These are phyloP conservation scores for Callorhinus ursinus DNA, from an alignment of 2,113 vertebrate genomes.

Conservation along the genomic window DNA sequence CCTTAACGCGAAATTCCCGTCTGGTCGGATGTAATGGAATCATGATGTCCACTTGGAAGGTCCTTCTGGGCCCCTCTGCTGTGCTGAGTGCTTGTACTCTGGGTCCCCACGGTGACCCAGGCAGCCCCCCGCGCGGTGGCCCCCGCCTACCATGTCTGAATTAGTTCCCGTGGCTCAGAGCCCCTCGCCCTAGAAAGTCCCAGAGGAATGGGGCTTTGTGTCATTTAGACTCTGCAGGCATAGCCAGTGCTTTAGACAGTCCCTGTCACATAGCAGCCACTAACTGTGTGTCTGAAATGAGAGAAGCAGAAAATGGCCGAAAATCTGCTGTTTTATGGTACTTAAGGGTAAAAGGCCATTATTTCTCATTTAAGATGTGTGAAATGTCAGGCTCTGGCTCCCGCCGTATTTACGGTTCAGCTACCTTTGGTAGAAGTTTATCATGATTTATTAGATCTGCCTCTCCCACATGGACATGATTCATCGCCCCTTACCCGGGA, in stretches of 20 bases:
- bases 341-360: not conserved
- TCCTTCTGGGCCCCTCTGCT: not conserved
- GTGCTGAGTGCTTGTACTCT: not conserved
- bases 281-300: not conserved
- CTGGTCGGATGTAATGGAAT: accelerated
- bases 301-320: not conserved
- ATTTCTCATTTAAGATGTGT: not conserved
- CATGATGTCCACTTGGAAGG: not conserved
- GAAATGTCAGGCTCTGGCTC: not conserved
- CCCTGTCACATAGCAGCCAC: no score
- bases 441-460: not conserved
- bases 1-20: not conserved
- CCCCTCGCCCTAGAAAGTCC: not conserved
- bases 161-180: not conserved
- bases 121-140: not conserved
- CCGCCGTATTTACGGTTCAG: not conserved
- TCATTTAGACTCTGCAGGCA: not conserved
- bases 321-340: not conserved
- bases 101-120: not conserved
- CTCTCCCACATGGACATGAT: accelerated
- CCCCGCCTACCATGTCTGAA: accelerated
- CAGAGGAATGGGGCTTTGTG: accelerated
- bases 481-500: not conserved
- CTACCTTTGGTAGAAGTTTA: not conserved
- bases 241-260: no score